These are phyloP conservation scores for Ostrea denselamellosa DNA, from an alignment of 1,140 invertebrate genomes.

Conservation along the genomic window DNA sequence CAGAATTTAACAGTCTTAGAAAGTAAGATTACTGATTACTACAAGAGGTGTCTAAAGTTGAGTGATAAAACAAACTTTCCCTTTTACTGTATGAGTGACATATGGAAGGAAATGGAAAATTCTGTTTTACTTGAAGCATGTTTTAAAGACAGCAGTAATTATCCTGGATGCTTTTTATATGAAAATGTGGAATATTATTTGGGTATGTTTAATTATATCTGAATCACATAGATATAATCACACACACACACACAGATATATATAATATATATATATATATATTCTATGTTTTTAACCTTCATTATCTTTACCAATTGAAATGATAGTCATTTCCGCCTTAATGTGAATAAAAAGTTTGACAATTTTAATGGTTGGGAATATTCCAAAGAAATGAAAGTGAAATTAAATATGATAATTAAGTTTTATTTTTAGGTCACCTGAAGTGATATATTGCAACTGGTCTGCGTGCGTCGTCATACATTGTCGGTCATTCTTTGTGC, in stretches of 20 bases:
- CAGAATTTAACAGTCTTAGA: neutral
- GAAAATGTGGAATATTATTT: neutral
- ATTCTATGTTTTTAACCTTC: too few relatives aligned
- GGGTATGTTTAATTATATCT: neutral
- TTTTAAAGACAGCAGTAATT: neutral
- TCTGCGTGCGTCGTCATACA: too few relatives aligned
- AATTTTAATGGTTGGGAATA: too few relatives aligned
- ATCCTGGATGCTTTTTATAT: neutral
- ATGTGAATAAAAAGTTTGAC: too few relatives aligned
- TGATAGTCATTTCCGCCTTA: too few relatives aligned
- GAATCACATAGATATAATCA: neutral
- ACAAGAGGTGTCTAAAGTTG: neutral
- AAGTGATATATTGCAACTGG: too few relatives aligned
- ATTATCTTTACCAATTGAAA: too few relatives aligned
- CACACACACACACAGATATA: neutral
- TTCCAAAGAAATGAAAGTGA: too few relatives aligned
- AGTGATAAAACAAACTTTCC: neutral
- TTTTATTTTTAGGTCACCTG: too few relatives aligned
- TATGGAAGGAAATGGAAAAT: conserved; percentile 6
- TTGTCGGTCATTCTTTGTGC: too few relatives aligned
- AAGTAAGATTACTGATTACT: neutral
- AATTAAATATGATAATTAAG: too few relatives aligned
- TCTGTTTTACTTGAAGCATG: neutral
- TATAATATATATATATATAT: too few relatives aligned
- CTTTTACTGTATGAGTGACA: neutral